Base-by-base conservation (phyloP, 2,113 vertebrate genomes). In the Anhinga anhinga region DNA sequence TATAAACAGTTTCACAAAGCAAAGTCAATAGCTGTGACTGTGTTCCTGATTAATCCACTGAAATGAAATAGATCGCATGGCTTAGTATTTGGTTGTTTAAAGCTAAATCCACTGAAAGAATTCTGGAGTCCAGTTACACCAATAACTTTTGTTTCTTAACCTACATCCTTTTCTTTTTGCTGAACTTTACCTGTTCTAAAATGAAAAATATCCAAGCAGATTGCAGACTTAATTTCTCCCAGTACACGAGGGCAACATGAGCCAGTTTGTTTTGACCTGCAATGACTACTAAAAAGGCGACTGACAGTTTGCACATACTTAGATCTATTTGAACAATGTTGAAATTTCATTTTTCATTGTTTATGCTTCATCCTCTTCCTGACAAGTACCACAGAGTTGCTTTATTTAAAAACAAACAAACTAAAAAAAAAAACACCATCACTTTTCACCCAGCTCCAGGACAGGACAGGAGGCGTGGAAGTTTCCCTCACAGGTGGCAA, bases 1-100 rank as follows among this genome's bases (percentile, higher is more conserved):
- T 82, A 92, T 90, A 96, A 94, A 97, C 95, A 95, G 87, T 96
- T 97, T 73, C 79, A 96, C 95, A 96, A 93, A 95, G 80, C 86
- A 91, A 93, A 94, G 80, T 92, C 90, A 95, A 92, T 95, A 93
- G 94, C 80, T 95, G 89, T 91, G 93, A 90, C 90, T 93, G 86
- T 94, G 95, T 20, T 94, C 81, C 96, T 95, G 91, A 94, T 85
- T 97, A 96, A 93, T 92, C 95, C 82, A 94, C 73, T 45, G 72
- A 96, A 95, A 97, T 86, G 82, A 96, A 95, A 91, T 94, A 76
- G 93, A 95, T 84, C 36, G 78, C 65, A 66, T 40, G 73, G 87
- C 85, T 93, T 95, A 93, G 89, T 61, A 79, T 55, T 93, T 77
- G n/a, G 82, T 74, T 95, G 84, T 94, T 86, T 94, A 95, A 95